Conservation (phyloP, 2,113 vertebrate species). For the Odocoileus virginianus region DNA sequence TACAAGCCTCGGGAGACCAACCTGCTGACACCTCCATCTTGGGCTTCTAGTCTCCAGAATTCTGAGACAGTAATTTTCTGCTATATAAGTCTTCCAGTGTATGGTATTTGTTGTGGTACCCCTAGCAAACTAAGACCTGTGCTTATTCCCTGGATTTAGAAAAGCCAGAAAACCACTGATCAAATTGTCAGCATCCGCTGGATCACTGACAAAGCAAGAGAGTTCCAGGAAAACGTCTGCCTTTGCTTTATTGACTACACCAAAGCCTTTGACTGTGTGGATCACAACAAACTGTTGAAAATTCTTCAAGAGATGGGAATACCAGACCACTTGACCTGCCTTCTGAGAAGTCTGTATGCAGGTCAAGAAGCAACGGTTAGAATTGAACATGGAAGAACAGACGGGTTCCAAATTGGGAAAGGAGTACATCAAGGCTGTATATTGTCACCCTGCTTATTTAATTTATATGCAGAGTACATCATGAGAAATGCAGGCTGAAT, state of each 20-base stretch:
- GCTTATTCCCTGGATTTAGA: background rate
- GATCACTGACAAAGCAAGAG: background rate
- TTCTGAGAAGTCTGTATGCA: background rate
- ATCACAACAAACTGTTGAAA: background rate
- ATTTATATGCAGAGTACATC: background rate
- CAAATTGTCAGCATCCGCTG: background rate
- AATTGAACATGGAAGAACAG: background rate
- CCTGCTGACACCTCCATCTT: background rate
- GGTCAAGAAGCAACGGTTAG: background rate
- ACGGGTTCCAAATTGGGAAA: background rate
- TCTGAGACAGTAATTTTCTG: background rate
- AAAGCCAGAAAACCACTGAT: background rate
- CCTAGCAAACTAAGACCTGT: background rate
- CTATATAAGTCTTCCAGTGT: background rate
- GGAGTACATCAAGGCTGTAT: background rate
- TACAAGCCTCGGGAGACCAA: background rate
- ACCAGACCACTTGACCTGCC: background rate
- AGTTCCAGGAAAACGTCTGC: background rate
- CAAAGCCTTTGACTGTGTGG: background rate
- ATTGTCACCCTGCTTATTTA: background rate
- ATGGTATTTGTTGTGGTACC: background rate
- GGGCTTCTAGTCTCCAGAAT: background rate
- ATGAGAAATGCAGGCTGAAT: accelerated
- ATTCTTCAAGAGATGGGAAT: background rate
- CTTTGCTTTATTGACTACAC: background rate